Percentiles rank a stretch among this genome's conserved stretches.
phyloP scores from a whole-genome alignment of 2,888 invertebrate species.

The Drosophila gaucha region DNA sequence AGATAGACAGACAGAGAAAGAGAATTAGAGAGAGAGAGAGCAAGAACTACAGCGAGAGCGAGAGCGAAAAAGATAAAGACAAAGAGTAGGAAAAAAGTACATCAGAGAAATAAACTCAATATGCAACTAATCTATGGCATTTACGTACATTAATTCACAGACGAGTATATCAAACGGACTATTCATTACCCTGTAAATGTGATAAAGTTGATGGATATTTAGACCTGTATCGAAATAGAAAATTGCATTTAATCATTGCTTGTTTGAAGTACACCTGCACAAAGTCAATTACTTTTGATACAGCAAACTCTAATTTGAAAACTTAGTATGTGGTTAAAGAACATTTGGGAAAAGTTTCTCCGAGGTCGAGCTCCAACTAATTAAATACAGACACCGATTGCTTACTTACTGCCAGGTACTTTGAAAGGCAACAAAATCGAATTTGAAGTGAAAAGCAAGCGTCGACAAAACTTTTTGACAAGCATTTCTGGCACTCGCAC shows the following conservation, averaged over 20 bases:
- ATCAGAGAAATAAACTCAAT: neutral
- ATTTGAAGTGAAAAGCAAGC: constrained; percentile 11
- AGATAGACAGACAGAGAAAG: neutral
- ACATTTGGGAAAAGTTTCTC: neutral
- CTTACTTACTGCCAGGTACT: neutral
- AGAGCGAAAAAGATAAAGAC: no score
- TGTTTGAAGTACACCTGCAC: neutral
- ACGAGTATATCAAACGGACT: neutral
- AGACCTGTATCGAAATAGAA: neutral
- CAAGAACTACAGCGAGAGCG: no score
- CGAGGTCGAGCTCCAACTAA: constrained; percentile 1
- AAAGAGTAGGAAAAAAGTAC: no score
- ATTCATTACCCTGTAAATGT: neutral
- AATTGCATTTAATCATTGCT: neutral
- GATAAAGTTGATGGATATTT: neutral
- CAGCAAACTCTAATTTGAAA: neutral
- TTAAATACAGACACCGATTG: neutral
- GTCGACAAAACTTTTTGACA: constrained; percentile 21
- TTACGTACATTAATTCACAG: neutral
- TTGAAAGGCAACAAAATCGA: constrained; percentile 5
- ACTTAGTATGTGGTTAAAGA: neutral
- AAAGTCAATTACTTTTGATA: neutral
- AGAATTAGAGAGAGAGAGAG: no score
- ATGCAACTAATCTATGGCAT: neutral
- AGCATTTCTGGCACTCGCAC: constrained; percentile 9